These are phyloP conservation scores for Xyliphius kryptos DNA, from an alignment of 2,113 vertebrate species.

Conservation along the genomic window DNA sequence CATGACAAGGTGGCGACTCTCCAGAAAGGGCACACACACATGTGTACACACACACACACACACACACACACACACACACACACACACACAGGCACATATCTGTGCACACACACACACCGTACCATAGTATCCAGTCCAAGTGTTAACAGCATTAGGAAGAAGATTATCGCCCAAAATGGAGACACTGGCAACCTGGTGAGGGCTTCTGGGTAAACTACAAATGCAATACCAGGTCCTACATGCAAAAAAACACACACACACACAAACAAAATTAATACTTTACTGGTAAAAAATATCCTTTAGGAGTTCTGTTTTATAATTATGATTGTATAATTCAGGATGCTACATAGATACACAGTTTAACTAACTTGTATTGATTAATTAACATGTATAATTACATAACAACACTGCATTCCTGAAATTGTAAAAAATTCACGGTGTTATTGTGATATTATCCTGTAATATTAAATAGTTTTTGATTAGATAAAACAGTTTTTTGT, in stretches of 20 bases:
- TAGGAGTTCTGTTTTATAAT: not conserved
- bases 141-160: slow-evolving; percentile 97
- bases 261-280: not conserved
- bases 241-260: slow-evolving; percentile 30
- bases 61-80: slow-evolving; percentile 28
- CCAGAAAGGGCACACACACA: too few relatives aligned
- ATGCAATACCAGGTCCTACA: slow-evolving; percentile 92
- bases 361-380: too few relatives aligned
- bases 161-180: slow-evolving; percentile 98
- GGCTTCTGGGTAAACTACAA: slow-evolving; percentile 96
- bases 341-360: too few relatives aligned
- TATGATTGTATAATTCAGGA: not conserved
- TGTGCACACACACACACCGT: slow-evolving; percentile 27
- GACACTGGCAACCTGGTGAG: slow-evolving; percentile 92
- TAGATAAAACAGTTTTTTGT: too few relatives aligned
- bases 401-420: too few relatives aligned
- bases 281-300: not conserved
- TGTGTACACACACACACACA: slow-evolving; percentile 11
- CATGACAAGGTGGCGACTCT: too few relatives aligned
- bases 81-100: not conserved
- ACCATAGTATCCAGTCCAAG: slow-evolving; percentile 98
- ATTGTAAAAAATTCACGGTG: too few relatives aligned
- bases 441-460: too few relatives aligned
- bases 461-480: too few relatives aligned
- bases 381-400: too few relatives aligned